Conservation (phyloP, 2,113 vertebrate genomes). For the Panthera uncia region DNA sequence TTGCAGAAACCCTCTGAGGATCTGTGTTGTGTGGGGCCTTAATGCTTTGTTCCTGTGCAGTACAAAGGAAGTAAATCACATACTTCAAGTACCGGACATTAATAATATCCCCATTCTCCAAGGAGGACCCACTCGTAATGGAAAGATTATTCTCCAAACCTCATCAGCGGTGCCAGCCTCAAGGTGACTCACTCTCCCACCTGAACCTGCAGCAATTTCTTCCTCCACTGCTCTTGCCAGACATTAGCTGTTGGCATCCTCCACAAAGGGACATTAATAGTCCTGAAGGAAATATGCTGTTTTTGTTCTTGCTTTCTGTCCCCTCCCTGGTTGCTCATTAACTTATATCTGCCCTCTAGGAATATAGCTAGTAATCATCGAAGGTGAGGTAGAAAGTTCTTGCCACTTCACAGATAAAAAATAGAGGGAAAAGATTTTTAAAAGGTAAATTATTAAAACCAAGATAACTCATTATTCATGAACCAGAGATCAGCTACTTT, state of each 20-base stretch:
- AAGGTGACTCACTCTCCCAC: constrained; percentile 81
- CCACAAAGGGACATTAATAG: constrained; percentile 79
- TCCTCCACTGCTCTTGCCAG: constrained; percentile 81
- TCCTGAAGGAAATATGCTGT: constrained; percentile 79
- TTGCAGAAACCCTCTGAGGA: constrained; percentile 48
- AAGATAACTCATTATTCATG: constrained; percentile 50
- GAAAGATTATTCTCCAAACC: constrained; percentile 77
- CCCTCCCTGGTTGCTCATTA: constrained; percentile 78
- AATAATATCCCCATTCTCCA: constrained; percentile 71
- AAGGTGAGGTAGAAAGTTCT: constrained; percentile 62
- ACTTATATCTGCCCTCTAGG: constrained; percentile 79
- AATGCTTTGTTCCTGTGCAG: constrained; percentile 48
- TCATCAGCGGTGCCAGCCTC: constrained; percentile 72
- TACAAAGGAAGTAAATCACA: constrained; percentile 76
- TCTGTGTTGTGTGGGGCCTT: constrained; percentile 38
- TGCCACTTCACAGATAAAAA: constrained; percentile 55
- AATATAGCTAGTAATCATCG: constrained; percentile 66
- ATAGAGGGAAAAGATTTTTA: background rate
- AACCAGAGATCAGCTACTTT: background rate
- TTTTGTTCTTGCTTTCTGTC: constrained; percentile 73
- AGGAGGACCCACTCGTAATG: constrained; percentile 74
- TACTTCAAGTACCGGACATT: constrained; percentile 67
- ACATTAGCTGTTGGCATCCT: constrained; percentile 80
- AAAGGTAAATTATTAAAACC: constrained; percentile 63
- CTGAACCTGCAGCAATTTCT: constrained; percentile 80